These are phyloP conservation scores for Diplodus sargus DNA, from an alignment of 2,797 vertebrate species.

Conservation along the genomic window DNA sequence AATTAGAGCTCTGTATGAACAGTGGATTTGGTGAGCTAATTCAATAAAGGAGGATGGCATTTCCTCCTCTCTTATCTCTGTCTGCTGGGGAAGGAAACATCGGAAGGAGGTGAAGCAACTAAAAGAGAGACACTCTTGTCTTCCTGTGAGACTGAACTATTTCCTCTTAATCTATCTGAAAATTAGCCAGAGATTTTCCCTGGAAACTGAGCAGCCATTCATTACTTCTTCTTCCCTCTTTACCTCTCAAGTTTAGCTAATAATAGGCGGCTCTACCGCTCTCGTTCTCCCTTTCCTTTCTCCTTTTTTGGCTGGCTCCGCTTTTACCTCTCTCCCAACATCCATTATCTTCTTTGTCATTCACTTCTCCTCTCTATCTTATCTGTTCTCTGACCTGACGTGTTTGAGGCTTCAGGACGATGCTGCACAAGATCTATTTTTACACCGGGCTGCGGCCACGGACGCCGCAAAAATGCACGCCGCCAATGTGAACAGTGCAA, in stretches of 20 bases:
- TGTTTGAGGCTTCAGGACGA: slow-evolving; percentile 24
- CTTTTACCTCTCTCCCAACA: not conserved
- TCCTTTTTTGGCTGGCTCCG: not conserved
- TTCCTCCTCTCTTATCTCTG: slow-evolving; percentile 66
- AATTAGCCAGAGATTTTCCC: slow-evolving; percentile 16
- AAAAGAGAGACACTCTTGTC: slow-evolving; percentile 32
- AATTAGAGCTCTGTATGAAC: slow-evolving; percentile 50
- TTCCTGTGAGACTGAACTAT: slow-evolving; percentile 36
- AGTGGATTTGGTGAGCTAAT: slow-evolving; percentile 59
- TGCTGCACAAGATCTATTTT: slow-evolving; percentile 43
- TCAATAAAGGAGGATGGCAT: slow-evolving; percentile 62
- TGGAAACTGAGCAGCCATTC: slow-evolving; percentile 31
- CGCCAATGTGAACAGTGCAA: slow-evolving; percentile 34
- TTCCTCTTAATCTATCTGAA: slow-evolving; percentile 47
- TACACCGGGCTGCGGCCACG: slow-evolving; percentile 20
- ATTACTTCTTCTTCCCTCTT: slow-evolving; percentile 16
- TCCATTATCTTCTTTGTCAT: not conserved
- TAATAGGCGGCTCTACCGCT: not conserved
- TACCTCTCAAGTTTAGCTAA: slow-evolving; percentile 1
- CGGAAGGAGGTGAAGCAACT: slow-evolving; percentile 43
- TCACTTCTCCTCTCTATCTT: slow-evolving; percentile 20
- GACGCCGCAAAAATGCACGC: slow-evolving; percentile 34
- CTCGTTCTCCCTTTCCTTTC: not conserved
- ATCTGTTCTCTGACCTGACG: slow-evolving; percentile 12
- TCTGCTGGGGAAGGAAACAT: slow-evolving; percentile 44